Evolutionary conservation across 2,888 invertebrate genomes (phyloP), one percentile per base, ranked within the genome.

Genomic region (Sabatieria punctata): DNA sequence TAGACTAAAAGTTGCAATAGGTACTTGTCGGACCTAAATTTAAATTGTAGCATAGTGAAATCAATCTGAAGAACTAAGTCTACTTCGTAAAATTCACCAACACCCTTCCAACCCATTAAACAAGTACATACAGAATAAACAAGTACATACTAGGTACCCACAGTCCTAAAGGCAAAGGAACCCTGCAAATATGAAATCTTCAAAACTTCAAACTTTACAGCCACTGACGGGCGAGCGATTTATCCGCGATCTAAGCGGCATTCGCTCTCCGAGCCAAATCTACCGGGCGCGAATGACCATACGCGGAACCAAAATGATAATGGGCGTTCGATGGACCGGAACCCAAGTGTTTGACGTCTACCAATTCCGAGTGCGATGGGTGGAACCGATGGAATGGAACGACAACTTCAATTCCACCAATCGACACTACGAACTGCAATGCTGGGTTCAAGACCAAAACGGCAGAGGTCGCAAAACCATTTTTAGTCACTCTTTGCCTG

Each of bases 321-420:
- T 46, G 46, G 38, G 22, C 15, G 46, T 40, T 15, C 24, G 24
- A 15, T 46, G 18, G 23, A 15, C 26, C 2, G 24, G 43, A 4
- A 26, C 47, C 2, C 47, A 47, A 23, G 43, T 47, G 11, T 25
- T 47, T 15, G 47, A 47, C 24, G 25, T 47, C 21, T 47, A 43
- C 37, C 22, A 47, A 13, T 47, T 47, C n/a, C 42, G 47, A 3
- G 47, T 40, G 13, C 18, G 47, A 25, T 47, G 47, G 47, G 25
- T 36, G 13, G 47, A 47, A 22, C 47, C 47, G 8, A 4, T 4
- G 24, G 23, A 22, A 3, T 47, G 47, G 47, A 25, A 36, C 18
- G 47, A 47, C 21, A 6, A 18, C 4, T n/a, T 15, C 36, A 35
- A 4, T 6, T 8, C 8, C 30, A 30, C 8, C 15, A 15, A 30